A percentile compares a stretch with the other conserved stretches of the same genome.
Conservation (phyloP, 2,797 vertebrate species). For the Vipera latastei region DNA sequence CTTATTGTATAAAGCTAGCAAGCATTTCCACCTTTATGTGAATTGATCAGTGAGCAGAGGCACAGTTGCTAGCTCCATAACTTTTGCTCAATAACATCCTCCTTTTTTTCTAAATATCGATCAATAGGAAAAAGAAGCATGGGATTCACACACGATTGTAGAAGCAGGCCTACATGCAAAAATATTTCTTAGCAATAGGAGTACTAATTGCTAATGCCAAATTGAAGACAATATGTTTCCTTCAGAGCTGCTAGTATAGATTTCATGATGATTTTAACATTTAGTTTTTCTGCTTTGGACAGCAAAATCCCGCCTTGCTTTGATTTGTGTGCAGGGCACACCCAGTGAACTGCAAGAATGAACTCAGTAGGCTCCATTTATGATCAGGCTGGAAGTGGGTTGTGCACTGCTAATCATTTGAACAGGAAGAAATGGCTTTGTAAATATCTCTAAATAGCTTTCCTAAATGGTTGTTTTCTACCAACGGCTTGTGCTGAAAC, state of each 20-base stretch:
- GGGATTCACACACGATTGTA: background rate
- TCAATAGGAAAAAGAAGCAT: background rate
- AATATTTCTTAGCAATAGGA: background rate
- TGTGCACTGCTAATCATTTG: conserved; percentile 58
- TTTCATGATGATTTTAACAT: conserved; percentile 40
- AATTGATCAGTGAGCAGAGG: background rate
- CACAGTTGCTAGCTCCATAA: background rate
- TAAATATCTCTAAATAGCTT: conserved; percentile 64
- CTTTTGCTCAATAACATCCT: background rate
- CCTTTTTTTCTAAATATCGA: background rate
- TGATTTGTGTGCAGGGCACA: conserved; percentile 21
- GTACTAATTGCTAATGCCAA: conserved; percentile 15
- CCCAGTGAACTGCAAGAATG: conserved; percentile 31
- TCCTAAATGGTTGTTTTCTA: conserved; percentile 68
- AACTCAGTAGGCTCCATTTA: conserved; percentile 55
- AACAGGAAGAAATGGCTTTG: conserved; percentile 58
- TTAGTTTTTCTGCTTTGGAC: conserved; percentile 37
- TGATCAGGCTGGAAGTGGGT: conserved; percentile 52
- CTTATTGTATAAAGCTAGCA: background rate
- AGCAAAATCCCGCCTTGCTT: conserved; percentile 39
- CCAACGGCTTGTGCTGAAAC: conserved; percentile 66
- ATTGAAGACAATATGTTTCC: conserved; percentile 21
- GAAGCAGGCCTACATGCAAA: background rate
- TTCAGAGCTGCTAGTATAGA: conserved; percentile 19
- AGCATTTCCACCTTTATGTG: background rate